These are phyloP conservation scores for Loxodonta africana DNA, from an alignment of 2,113 vertebrate species.

Conservation along the genomic window DNA sequence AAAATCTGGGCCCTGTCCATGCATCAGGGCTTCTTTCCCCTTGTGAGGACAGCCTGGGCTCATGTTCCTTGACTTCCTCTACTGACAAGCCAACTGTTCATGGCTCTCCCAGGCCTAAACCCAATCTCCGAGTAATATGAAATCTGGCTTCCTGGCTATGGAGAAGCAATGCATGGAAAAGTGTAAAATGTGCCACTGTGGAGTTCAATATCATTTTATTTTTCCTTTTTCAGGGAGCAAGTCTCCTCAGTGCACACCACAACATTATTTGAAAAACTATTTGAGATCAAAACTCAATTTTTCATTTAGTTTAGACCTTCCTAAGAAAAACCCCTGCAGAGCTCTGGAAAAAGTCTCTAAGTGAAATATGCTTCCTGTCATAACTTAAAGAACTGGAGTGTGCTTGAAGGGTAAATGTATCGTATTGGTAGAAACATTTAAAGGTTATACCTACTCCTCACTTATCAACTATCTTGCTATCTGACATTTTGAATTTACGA, in stretches of 20 bases:
- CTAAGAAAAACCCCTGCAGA: neutral
- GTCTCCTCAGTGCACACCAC: neutral
- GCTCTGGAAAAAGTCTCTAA: neutral
- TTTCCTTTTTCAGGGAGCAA: neutral
- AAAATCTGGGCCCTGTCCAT: neutral
- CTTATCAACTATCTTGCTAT: no score
- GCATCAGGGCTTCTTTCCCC: neutral
- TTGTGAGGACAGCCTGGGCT: neutral
- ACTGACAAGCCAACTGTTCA: neutral
- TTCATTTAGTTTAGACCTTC: neutral
- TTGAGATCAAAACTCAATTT: slow-evolving; percentile 46
- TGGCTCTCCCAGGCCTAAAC: neutral
- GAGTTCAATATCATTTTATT: neutral
- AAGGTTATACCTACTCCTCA: no score
- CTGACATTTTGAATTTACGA: no score
- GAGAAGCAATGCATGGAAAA: neutral
- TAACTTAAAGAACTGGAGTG: neutral
- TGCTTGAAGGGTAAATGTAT: neutral
- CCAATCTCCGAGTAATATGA: neutral
- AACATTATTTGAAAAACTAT: slow-evolving; percentile 24
- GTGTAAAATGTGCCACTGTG: neutral
- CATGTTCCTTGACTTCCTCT: neutral
- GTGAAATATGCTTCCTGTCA: neutral
- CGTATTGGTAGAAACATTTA: neutral
- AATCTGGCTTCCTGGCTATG: neutral